Evolutionary conservation across 1,140 invertebrate species (phyloP).

Genomic region (Euura saliciscinereae): DNA sequence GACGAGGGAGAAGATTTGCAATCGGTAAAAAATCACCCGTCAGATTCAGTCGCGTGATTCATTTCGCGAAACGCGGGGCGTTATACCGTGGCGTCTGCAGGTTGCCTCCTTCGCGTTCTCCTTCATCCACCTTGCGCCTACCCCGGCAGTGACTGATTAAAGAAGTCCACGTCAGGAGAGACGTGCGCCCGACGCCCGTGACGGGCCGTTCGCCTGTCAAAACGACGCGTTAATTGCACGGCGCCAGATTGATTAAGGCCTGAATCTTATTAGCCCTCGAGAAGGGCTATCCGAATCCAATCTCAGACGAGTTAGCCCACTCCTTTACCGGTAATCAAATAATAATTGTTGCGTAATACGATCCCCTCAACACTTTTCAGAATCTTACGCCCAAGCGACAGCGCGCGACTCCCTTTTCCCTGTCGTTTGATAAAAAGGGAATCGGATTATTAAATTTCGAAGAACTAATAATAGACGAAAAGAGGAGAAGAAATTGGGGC

Average conservation of each 20-base stretch:
- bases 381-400: too few relatives aligned
- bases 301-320: constrained; percentile 23
- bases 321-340: neutral
- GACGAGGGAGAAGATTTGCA: neutral
- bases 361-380: too few relatives aligned
- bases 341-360: too few relatives aligned
- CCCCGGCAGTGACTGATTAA: constrained; percentile 46
- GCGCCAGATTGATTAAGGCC: constrained; percentile 46
- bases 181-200: constrained; percentile 20
- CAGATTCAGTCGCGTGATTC: constrained; percentile 44
- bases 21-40: constrained; percentile 46
- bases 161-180: constrained; percentile 45
- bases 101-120: constrained; percentile 9
- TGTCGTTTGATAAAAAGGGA: too few relatives aligned
- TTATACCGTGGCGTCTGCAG: neutral
- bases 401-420: too few relatives aligned
- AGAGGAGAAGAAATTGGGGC: too few relatives aligned
- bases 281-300: constrained; percentile 29
- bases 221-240: constrained; percentile 42
- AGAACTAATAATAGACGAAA: too few relatives aligned
- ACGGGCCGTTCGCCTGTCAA: constrained; percentile 33
- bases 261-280: constrained; percentile 39
- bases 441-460: too few relatives aligned
- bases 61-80: constrained; percentile 30
- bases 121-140: neutral